Evolutionary conservation across 2,797 vertebrate genomes (phyloP).

Genomic region (Macrochelys suwanniensis): DNA sequence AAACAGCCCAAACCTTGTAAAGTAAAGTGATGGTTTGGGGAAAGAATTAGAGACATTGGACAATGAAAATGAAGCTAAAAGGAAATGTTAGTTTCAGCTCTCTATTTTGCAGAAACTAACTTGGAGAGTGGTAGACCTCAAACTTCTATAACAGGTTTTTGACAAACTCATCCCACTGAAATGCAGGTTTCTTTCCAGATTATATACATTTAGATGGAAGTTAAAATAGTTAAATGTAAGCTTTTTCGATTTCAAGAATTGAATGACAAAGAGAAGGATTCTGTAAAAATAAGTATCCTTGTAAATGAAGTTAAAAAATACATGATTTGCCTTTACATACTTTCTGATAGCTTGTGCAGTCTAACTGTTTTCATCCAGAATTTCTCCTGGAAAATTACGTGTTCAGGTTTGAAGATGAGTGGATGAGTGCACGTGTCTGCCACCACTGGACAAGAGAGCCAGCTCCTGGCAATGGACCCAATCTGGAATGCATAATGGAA

Average conservation of each 20-base stretch:
- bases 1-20: not conserved
- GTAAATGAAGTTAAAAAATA: accelerated
- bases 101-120: not conserved
- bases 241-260: not conserved
- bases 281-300: not conserved
- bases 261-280: not conserved
- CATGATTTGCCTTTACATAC: not conserved
- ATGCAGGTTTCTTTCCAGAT: not conserved
- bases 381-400: not conserved
- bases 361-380: not conserved
- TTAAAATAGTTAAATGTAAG: not conserved
- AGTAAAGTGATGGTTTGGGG: not conserved
- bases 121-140: not conserved
- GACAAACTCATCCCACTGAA: not conserved
- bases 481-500: not conserved
- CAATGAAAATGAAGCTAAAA: not conserved
- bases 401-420: not conserved
- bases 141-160: not conserved
- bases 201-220: not conserved
- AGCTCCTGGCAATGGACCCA: not conserved
- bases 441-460: accelerated
- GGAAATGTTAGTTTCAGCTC: not conserved
- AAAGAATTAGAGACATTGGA: not conserved
- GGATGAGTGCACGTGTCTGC: accelerated
- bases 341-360: not conserved